Percentiles rank a stretch among this genome's conserved stretches.
These are phyloP conservation scores for Hypselothyrea guttata DNA, from an alignment of 2,888 invertebrate species.

Conservation along the genomic window DNA sequence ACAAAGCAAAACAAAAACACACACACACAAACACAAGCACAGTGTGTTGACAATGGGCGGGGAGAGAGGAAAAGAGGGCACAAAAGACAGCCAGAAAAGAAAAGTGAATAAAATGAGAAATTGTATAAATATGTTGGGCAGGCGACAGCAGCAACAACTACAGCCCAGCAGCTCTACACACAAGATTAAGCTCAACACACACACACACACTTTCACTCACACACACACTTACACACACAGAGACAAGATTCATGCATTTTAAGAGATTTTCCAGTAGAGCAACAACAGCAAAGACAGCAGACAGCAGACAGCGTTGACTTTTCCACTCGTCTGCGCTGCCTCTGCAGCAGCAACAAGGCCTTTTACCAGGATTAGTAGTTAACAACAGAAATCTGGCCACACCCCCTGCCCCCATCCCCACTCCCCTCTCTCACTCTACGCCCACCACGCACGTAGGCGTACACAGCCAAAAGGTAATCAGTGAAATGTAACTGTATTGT, in stretches of 20 bases:
- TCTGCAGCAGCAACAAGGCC: slow-evolving; percentile 63
- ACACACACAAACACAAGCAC: slow-evolving; percentile 3
- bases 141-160: slow-evolving; percentile 29
- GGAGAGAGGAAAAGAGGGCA: slow-evolving; percentile 8
- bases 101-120: slow-evolving; percentile 74
- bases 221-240: slow-evolving; percentile 42
- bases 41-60: slow-evolving; percentile 39
- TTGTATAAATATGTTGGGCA: slow-evolving; percentile 75
- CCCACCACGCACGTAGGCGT: slow-evolving; percentile 31
- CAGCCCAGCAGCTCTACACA: slow-evolving; percentile 39
- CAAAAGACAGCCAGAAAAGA: slow-evolving; percentile 17
- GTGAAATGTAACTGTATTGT: slow-evolving; percentile 76
- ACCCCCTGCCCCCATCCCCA: too few species aligned
- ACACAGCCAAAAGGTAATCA: slow-evolving; percentile 76
- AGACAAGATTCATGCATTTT: slow-evolving; percentile 64
- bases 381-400: slow-evolving; percentile 75
- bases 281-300: slow-evolving; percentile 30
- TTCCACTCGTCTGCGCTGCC: slow-evolving; percentile 67
- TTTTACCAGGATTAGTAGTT: slow-evolving; percentile 78
- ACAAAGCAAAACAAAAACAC: slow-evolving; percentile 26
- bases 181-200: slow-evolving; percentile 48
- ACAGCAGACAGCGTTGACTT: slow-evolving; percentile 61
- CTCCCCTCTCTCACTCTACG: too few species aligned
- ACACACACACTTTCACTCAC: slow-evolving; percentile 40
- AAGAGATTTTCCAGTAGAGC: slow-evolving; percentile 71